These are phyloP conservation scores for Acyrthosiphon pisum DNA, from an alignment of 1,140 invertebrate genomes.

Conservation along the genomic window DNA sequence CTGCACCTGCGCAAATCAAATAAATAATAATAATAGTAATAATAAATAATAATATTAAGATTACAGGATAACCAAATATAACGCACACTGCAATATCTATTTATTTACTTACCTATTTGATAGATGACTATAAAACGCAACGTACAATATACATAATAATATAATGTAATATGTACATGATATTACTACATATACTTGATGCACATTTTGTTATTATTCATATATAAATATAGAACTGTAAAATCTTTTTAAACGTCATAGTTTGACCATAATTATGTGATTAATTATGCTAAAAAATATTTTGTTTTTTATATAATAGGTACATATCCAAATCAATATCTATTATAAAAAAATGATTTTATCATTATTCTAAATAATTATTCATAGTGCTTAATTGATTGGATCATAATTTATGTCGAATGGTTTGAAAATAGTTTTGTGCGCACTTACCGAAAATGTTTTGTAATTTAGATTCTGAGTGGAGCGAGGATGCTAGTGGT, in stretches of 20 bases:
- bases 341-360: too few species aligned
- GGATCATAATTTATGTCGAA: too few species aligned
- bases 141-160: neutral
- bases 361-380: too few species aligned
- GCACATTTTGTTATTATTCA: neutral
- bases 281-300: neutral
- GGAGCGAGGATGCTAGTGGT: too few species aligned
- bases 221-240: neutral
- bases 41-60: neutral
- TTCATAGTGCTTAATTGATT: neutral
- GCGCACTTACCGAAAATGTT: too few species aligned
- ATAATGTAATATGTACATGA: too few species aligned
- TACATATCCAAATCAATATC: neutral
- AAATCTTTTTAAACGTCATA: neutral
- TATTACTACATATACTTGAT: neutral
- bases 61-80: neutral
- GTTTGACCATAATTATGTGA: neutral
- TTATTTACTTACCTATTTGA: neutral
- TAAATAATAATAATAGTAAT: neutral
- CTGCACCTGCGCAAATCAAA: conserved; percentile 1
- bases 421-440: neutral
- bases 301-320: neutral
- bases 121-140: neutral
- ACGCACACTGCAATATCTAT: neutral
- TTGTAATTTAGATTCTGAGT: too few species aligned